Evolutionary conservation across 1,140 invertebrate genomes (phyloP).

Genomic region (Lutraria rhynchaena): DNA sequence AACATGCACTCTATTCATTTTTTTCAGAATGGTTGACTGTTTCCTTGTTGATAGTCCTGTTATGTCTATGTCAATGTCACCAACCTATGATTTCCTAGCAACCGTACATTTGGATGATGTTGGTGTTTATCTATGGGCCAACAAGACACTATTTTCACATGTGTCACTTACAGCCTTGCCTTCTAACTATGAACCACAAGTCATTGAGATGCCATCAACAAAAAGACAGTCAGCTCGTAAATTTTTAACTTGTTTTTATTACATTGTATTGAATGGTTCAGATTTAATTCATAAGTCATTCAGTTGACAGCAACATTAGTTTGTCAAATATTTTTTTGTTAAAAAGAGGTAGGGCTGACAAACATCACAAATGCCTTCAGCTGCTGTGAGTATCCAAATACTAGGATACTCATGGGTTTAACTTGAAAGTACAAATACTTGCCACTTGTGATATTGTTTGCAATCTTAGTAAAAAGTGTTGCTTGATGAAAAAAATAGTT

Average conservation of each 20-base stretch:
- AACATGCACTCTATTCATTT: not conserved
- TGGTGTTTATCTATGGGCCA: constrained; percentile 97
- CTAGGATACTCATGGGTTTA: no score
- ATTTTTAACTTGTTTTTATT: no score
- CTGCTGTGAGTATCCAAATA: no score
- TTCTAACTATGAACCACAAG: constrained; percentile 84
- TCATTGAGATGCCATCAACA: constrained; percentile 85
- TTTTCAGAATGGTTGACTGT: constrained; percentile 79
- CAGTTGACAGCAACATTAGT: not conserved
- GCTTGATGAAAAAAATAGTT: no score
- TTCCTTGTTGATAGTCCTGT: constrained; percentile 78
- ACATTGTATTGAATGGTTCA: not conserved
- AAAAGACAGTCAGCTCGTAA: constrained; percentile 48
- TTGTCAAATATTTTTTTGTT: not conserved
- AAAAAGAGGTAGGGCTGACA: no score
- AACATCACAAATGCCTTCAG: no score
- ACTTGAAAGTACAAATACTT: no score
- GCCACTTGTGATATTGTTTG: no score
- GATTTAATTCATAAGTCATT: not conserved
- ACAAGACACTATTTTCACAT: constrained; percentile 91
- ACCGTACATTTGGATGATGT: constrained; percentile 94
- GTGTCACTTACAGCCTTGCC: constrained; percentile 90
- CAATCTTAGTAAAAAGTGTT: no score
- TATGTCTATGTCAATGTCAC: constrained; percentile 93
- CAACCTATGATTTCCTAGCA: constrained; percentile 94